Conservation (phyloP, 2,888 invertebrate genomes). For the Caenorhabditis auriculariae region DNA sequence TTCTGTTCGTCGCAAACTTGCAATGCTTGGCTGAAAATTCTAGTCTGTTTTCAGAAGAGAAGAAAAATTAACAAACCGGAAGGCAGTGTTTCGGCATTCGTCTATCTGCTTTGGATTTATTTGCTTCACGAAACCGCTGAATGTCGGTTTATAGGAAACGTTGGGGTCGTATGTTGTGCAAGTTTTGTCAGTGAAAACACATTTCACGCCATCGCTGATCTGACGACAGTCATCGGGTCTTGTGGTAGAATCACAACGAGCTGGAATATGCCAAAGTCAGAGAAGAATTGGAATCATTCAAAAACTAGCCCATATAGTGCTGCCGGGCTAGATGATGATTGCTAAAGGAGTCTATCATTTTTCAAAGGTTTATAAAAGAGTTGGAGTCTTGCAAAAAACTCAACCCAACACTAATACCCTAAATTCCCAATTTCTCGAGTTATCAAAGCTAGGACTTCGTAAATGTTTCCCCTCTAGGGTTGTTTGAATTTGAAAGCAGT, state of each 20-base stretch:
- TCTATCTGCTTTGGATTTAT: conserved; percentile 16
- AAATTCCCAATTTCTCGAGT: no score
- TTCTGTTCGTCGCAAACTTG: conserved; percentile 50
- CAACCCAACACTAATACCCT: no score
- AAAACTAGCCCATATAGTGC: no score
- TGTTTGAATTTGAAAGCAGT: no score
- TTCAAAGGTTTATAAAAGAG: no score
- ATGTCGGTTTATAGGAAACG: conserved; percentile 30
- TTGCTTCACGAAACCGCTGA: conserved; percentile 31
- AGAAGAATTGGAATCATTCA: no score
- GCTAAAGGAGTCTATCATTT: background rate
- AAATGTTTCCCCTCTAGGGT: no score
- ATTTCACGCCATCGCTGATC: conserved; percentile 48
- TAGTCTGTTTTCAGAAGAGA: background rate
- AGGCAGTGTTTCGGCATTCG: conserved; percentile 28
- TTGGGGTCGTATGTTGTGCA: conserved; percentile 29
- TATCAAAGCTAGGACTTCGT: no score
- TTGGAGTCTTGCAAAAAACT: no score
- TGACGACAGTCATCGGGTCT: conserved; percentile 41
- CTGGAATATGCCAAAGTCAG: no score
- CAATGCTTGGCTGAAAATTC: conserved; percentile 21
- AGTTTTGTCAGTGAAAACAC: conserved; percentile 31
- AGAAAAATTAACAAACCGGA: conserved; percentile 9
- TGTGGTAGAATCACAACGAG: conserved; percentile 36
- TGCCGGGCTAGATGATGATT: no score